Conservation (phyloP, 1,140 invertebrate species). For the Atta colombica region DNA sequence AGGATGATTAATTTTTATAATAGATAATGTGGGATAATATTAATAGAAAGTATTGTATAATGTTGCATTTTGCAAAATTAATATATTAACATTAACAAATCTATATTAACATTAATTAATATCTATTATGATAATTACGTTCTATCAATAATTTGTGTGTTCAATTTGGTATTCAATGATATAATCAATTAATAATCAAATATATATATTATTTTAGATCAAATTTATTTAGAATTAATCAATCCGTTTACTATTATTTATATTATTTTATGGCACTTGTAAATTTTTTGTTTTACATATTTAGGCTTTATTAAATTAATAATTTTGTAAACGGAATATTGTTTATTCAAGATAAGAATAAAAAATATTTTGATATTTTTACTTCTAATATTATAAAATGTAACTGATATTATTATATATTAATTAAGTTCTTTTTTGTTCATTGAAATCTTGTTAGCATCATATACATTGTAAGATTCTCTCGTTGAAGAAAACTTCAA, state of each 20-base stretch:
- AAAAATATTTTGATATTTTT: background rate
- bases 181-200: background rate
- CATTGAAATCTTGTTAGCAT: background rate
- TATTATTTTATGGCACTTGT: background rate
- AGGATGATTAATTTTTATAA: background rate
- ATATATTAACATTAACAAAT: background rate
- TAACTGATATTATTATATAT: background rate
- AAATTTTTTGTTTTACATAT: background rate
- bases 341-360: background rate
- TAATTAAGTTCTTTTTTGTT: background rate
- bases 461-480: background rate
- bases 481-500: background rate
- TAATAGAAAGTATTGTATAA: background rate
- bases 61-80: constrained; percentile 8
- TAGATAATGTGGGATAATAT: background rate
- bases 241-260: background rate
- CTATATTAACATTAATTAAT: background rate
- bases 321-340: background rate
- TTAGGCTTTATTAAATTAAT: background rate
- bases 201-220: background rate
- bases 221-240: background rate
- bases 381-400: background rate
- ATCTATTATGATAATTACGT: constrained; percentile 5
- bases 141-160: background rate
- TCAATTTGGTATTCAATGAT: background rate